Conservation (phyloP, 1,140 invertebrate genomes). For the Megalopta genalis region DNA sequence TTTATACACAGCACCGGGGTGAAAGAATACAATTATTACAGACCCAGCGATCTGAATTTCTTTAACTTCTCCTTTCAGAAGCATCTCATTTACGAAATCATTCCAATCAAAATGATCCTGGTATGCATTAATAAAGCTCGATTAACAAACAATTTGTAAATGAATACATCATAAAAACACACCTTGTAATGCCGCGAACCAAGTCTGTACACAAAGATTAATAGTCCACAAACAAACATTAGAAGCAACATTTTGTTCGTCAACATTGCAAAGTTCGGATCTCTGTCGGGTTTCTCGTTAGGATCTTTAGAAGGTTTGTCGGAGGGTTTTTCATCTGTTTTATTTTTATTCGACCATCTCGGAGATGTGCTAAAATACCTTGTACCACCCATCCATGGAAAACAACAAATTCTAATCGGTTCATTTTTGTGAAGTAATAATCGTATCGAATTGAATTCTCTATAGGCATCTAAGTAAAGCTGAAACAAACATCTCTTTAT, state of each 20-base stretch:
- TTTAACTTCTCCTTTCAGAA: conserved; percentile 95
- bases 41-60: conserved; percentile 91
- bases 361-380: conserved; percentile 54
- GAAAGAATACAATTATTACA: conserved; percentile 90
- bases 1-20: conserved; percentile 93
- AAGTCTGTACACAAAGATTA: background rate
- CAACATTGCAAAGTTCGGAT: conserved; percentile 21
- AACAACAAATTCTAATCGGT: background rate
- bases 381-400: conserved; percentile 5
- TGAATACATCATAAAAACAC: conserved; percentile 2
- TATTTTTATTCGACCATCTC: background rate
- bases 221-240: background rate
- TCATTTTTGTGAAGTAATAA: conserved; percentile 57
- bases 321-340: background rate
- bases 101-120: conserved; percentile 88
- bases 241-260: conserved; percentile 25
- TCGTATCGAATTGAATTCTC: conserved; percentile 78
- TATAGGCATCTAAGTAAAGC: conserved; percentile 69
- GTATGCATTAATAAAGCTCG: background rate
- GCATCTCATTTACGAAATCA: conserved; percentile 96
- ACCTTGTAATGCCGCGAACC: conserved; percentile 1
- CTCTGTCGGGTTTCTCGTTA: conserved; percentile 44
- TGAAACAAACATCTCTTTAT: conserved; percentile 40
- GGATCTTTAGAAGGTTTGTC: conserved; percentile 37
- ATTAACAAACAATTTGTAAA: background rate